Percentiles rank a stretch among this genome's conserved stretches.
phyloP scores from a whole-genome alignment of 2,113 vertebrate species.

The Rhabdornis inornatus region DNA sequence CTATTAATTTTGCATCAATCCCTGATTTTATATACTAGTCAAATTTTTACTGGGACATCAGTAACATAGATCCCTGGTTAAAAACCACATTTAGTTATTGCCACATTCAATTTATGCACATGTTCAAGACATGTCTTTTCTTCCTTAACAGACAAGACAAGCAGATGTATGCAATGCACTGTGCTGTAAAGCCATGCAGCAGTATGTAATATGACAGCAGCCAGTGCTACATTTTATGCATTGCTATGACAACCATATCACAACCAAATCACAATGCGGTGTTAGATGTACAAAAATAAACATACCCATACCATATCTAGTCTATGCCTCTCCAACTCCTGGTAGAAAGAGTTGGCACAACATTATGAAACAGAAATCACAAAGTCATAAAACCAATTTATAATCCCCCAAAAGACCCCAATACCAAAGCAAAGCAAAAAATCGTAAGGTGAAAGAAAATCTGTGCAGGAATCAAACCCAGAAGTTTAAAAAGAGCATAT shows the following conservation, averaged over 20 bases:
- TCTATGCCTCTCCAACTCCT: constrained; percentile 99
- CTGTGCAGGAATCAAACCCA: constrained; percentile 66
- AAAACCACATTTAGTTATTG: constrained; percentile 19
- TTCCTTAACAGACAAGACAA: constrained; percentile 76
- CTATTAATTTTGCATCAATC: background rate
- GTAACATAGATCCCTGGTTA: constrained; percentile 36
- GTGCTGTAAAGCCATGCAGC: constrained; percentile 96
- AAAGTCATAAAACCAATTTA: constrained; percentile 84
- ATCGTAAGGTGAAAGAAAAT: constrained; percentile 72
- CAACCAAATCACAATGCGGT: constrained; percentile 95
- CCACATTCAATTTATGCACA: constrained; percentile 40
- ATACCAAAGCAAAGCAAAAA: constrained; percentile 87
- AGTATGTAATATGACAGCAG: constrained; percentile 88
- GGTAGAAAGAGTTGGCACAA: constrained; percentile 96
- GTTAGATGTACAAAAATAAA: constrained; percentile 99
- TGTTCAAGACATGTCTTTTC: constrained; percentile 51
- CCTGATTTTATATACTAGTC: background rate
- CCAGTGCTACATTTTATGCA: constrained; percentile 99
- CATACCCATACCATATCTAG: constrained; percentile 99
- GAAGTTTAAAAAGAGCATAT: constrained; percentile 20
- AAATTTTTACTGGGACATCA: constrained; percentile 56
- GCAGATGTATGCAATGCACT: constrained; percentile 87
- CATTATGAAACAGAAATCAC: constrained; percentile 97
- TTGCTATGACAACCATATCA: constrained; percentile 93
- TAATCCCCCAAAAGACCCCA: constrained; percentile 77